These are phyloP conservation scores for Sialia sialis DNA, from an alignment of 2,113 vertebrate species.

Conservation along the genomic window DNA sequence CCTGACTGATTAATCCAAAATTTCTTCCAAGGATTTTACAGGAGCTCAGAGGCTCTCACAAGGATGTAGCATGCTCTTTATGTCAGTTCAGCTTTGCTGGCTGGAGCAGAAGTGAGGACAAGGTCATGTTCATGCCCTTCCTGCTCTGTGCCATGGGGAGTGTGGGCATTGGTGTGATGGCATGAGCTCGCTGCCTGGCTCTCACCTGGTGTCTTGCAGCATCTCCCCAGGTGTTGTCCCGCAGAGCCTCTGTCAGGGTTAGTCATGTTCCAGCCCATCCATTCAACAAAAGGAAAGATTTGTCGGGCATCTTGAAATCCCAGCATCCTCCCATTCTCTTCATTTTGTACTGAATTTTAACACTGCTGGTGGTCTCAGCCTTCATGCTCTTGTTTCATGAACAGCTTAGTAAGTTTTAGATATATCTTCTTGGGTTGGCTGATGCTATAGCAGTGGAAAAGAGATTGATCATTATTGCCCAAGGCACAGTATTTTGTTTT, in stretches of 20 bases:
- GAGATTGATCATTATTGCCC: rapidly evolving
- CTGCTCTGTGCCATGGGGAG: neutral
- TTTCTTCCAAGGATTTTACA: neutral
- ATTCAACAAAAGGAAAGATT: neutral
- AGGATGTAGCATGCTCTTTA: neutral
- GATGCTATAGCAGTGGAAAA: neutral
- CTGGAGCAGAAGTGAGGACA: neutral
- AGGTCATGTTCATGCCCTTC: neutral
- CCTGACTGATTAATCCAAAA: neutral
- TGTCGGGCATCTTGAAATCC: neutral
- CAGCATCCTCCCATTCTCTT: neutral
- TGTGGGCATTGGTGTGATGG: rapidly evolving
- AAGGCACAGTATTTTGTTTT: neutral
- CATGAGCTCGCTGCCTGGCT: neutral
- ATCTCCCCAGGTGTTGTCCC: neutral
- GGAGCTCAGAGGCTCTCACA: neutral
- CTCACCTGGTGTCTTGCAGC: neutral
- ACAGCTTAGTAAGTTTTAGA: neutral
- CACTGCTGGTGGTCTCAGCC: neutral
- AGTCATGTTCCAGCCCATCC: neutral
- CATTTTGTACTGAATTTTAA: neutral
- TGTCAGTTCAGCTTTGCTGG: neutral
- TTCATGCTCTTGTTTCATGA: neutral
- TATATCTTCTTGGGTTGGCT: neutral
- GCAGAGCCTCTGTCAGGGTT: rapidly evolving